Evolutionary conservation across 2,888 invertebrate species (phyloP), one percentile per base, ranked within the genome.

Genomic region (Orthosia cruda): DNA sequence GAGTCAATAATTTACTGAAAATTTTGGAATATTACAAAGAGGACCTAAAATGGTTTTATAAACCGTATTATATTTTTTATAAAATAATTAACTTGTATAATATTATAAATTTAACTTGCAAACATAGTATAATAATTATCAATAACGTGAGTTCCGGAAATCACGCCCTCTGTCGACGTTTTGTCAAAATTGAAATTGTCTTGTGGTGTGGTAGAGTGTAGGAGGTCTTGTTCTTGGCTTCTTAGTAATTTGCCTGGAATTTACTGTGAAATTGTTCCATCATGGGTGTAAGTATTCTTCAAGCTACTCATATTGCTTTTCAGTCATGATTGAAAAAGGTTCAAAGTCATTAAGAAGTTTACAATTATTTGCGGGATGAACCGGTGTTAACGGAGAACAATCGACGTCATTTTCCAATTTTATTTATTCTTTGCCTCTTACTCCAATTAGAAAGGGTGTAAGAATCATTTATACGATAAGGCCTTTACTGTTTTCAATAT

Each of bases 201-300:
- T 95, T 95, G 95, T 95, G 94, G 94, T 95, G 93, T 91, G 92
- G 92, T 94, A 91, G 50, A 47, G 87, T 88, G 88, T 79, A 88
- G 90, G 89, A 92, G 91, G 91, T 92, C 88, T 90, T 82, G 87
- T 89, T 88, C 87, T 90, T 82, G 91, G 91, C 92, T 74, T 74
- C 70, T 75, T 26, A 40, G 45, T 45, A 90, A 92, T 92, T 93
- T 93, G 92, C 91, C 92, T 91, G 88, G 91, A 94, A 93, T 94
- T 93, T 88, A 83, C 90, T 90, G 91, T 94, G 91, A 90, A 88
- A 89, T 93, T 90, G 91, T 91, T 92, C 90, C 89, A 89, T 80
- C 75, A 90, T 93, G 93, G 92, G 89, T 92, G 96, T 96, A 89
- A 96, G 96, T 96, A 93, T 86, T 83, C 77, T 71, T 86, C 50